Evolutionary conservation across 2,888 invertebrate species (phyloP).

Genomic region (Melieria picta): DNA sequence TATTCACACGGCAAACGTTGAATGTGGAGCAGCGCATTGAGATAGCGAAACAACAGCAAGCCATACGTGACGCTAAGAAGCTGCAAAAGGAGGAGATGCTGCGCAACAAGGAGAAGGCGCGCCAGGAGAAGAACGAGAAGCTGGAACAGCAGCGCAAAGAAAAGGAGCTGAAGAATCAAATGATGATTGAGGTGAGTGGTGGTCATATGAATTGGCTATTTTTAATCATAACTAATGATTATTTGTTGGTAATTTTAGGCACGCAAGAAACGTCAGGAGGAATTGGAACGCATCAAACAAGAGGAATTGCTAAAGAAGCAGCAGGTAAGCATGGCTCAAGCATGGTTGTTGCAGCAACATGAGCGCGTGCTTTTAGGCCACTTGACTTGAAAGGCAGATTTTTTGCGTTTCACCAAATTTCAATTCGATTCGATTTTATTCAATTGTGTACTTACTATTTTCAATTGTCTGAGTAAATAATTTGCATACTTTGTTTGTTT

Average conservation of each 20-base stretch:
- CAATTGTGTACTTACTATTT: not conserved
- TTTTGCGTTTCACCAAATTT: not conserved
- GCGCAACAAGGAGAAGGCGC: constrained; percentile 69
- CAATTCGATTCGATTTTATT: not conserved
- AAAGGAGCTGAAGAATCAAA: constrained; percentile 84
- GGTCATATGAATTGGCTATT: not conserved
- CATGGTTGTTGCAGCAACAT: constrained; percentile 1
- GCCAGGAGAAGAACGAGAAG: constrained; percentile 79
- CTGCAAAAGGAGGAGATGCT: constrained; percentile 74
- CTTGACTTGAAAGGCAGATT: not conserved
- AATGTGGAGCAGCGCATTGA: constrained; percentile 82
- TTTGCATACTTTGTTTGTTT: constrained; percentile 49
- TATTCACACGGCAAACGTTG: constrained; percentile 72
- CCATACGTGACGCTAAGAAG: constrained; percentile 79
- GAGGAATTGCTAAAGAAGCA: constrained; percentile 87
- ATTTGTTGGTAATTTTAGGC: constrained; percentile 71
- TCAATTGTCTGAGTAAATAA: constrained; percentile 25
- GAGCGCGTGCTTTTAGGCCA: not conserved
- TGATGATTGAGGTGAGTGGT: constrained; percentile 82
- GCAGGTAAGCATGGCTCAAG: constrained; percentile 67
- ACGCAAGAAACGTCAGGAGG: constrained; percentile 86
- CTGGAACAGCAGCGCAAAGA: constrained; percentile 85
- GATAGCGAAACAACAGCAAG: constrained; percentile 77
- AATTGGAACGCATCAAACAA: constrained; percentile 82
- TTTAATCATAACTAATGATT: constrained; percentile 8